Percentiles rank a stretch among this genome's conserved stretches.
phyloP scores from a whole-genome alignment of 2,797 vertebrate genomes.

The Etheostoma nigrum region DNA sequence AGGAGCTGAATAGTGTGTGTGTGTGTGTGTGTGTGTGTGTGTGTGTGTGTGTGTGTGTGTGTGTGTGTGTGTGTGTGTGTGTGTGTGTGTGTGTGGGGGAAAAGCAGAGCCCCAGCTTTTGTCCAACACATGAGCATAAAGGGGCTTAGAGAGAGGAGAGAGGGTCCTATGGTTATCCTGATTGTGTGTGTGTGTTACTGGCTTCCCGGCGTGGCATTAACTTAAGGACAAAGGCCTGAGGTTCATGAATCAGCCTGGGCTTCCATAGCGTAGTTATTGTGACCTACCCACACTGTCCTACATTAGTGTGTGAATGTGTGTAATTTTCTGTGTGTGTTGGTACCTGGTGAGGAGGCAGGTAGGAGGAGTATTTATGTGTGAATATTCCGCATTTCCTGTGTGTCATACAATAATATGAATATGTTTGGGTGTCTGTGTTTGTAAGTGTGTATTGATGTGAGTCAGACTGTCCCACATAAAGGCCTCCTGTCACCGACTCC shows the following conservation, averaged over 20 bases:
- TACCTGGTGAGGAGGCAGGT: conserved; percentile 9
- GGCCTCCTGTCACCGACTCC: conserved; percentile 49
- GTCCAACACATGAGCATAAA: conserved; percentile 77
- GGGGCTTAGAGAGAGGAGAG: conserved; percentile 74
- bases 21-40: conserved; percentile 46
- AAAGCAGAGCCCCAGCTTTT: conserved; percentile 75
- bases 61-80: conserved; percentile 44
- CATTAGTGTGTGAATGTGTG: conserved; percentile 30
- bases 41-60: conserved; percentile 30
- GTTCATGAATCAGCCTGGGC: conserved; percentile 85
- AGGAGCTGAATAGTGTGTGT: conserved; percentile 79
- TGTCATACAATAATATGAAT: conserved; percentile 2
- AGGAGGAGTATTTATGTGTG: background rate
- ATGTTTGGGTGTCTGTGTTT: conserved; percentile 28
- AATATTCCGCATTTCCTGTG: conserved; percentile 4
- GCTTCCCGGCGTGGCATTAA: conserved; percentile 84
- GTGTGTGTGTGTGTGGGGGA: conserved; percentile 4
- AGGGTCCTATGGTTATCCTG: conserved; percentile 76
- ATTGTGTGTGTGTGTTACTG: conserved; percentile 75
- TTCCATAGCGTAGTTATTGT: conserved; percentile 65
- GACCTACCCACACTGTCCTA: conserved; percentile 60
- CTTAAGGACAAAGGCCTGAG: conserved; percentile 80
- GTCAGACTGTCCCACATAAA: conserved; percentile 55
- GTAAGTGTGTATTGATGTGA: conserved; percentile 16
- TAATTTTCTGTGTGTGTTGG: conserved; percentile 21